Percentiles rank a stretch among this genome's conserved stretches.
Evolutionary conservation across 1,140 invertebrate species (phyloP).

Genomic region (Atopsyche davidsoni): DNA sequence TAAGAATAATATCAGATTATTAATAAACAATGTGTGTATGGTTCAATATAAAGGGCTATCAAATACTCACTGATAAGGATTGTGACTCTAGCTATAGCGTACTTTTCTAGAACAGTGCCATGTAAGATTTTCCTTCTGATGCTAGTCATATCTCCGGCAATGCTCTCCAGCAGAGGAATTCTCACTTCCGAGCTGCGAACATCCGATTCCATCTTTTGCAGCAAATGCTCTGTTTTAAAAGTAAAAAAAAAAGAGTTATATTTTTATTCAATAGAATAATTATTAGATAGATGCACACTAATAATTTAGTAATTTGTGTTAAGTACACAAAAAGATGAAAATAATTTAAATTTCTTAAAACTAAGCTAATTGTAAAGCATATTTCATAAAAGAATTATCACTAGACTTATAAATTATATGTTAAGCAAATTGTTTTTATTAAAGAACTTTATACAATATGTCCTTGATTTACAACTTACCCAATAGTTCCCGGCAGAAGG

Average conservation of each 20-base stretch:
- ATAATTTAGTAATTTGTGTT: no score
- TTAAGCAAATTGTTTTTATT: no score
- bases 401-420: no score
- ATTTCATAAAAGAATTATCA: no score
- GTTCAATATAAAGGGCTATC: no score
- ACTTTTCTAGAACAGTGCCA: conserved; percentile 38
- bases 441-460: neutral
- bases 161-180: conserved; percentile 39
- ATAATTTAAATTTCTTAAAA: no score
- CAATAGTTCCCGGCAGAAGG: conserved; percentile 38
- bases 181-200: conserved; percentile 41
- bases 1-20: neutral
- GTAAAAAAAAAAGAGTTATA: no score
- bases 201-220: conserved; percentile 53
- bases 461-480: conserved; percentile 35
- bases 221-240: conserved; percentile 51
- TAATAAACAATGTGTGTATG: no score
- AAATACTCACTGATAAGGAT: conserved; percentile 48
- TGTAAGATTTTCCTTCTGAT: conserved; percentile 35
- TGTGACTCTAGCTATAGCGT: conserved; percentile 47
- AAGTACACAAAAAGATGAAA: no score
- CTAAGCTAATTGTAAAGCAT: no score
- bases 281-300: conserved; percentile 2
- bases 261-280: conserved; percentile 8
- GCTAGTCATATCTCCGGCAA: conserved; percentile 38